Evolutionary conservation across 2,888 invertebrate species (phyloP).

Genomic region (Dryomyza anilis): DNA sequence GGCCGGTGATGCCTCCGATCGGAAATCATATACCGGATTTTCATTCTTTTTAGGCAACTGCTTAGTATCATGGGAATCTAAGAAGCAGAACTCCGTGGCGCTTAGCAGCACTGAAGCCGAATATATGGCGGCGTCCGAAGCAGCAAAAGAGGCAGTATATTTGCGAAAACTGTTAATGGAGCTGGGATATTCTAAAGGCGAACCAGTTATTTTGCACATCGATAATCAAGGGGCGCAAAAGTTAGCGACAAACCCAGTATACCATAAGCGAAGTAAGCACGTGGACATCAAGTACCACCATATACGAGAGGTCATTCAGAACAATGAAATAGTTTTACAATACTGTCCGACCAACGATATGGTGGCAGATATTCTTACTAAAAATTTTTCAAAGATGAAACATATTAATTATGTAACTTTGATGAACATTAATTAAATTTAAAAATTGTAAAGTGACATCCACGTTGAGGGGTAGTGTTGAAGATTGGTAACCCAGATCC

Average conservation of each 20-base stretch:
- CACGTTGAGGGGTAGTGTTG: too few relatives aligned
- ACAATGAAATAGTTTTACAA: background rate
- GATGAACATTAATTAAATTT: too few relatives aligned
- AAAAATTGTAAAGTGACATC: too few relatives aligned
- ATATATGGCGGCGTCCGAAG: too few relatives aligned
- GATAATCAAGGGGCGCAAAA: constrained; percentile 20
- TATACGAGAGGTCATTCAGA: constrained; percentile 20
- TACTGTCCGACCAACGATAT: constrained; percentile 18
- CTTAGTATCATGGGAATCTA: constrained; percentile 27
- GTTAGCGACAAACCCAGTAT: constrained; percentile 19
- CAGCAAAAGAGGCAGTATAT: too few relatives aligned
- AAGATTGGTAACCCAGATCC: too few relatives aligned
- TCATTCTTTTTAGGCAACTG: constrained; percentile 22
- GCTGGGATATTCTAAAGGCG: too few relatives aligned
- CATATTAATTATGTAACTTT: background rate
- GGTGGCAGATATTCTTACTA: constrained; percentile 22
- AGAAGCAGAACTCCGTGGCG: too few relatives aligned
- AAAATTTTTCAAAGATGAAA: constrained; percentile 13
- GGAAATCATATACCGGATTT: constrained; percentile 31
- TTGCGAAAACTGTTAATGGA: too few relatives aligned
- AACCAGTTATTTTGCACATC: background rate
- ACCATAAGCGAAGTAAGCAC: constrained; percentile 14
- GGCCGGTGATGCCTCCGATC: too few relatives aligned
- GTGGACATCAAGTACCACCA: constrained; percentile 21
- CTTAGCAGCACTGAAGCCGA: too few relatives aligned